Evolutionary conservation across 2,797 vertebrate species (phyloP), one percentile per base, ranked within the genome.

Genomic region (Enteromius trimaculatus): DNA sequence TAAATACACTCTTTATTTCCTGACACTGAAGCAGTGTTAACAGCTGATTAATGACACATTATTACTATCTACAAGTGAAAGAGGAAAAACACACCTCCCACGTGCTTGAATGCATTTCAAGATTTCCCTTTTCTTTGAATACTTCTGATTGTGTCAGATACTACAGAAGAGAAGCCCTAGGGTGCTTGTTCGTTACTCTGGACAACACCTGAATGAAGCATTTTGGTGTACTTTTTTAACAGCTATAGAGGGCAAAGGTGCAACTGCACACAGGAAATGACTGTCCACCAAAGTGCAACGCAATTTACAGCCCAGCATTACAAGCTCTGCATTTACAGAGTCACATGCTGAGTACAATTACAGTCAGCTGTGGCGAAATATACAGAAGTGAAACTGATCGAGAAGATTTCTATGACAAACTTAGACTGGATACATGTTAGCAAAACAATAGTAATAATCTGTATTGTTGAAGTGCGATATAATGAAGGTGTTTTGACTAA

Each of bases 261-360:
- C 39, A 65, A 70, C 55, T 16, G 29, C 34, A 29, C 19, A 37
- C 23, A 29, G 14, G 80, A 82, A 55, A 65, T 44, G 3, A 65
- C n/a, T 69, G 58, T 72, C 42, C 80, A 64, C 16, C 23, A 29
- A 14, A 14, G 8, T 47, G 26, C 71, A 29, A 26, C 11, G 21
- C 64, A 69, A 37, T 66, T 39, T 71, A n/a, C 44, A 68, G 13
- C 44, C 7, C 26, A 49, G 55, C 31, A 71, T 31, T 58, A 84
- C 60, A 84, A 78, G 11, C 65, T 78, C 78, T 17, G 74, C 26
- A 79, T 80, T 82, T 26, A 51, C 21, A 51, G n/a, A 72, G 80
- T 81, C 70, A 81, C 70, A 75, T 75, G 70, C 7, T 6, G 39
- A 64, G 58, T 44, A 58, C 21, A 80, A 70, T 29, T 71, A 53